Evolutionary conservation across 2,113 vertebrate species (phyloP).

Genomic region (Crotalus tigris): DNA sequence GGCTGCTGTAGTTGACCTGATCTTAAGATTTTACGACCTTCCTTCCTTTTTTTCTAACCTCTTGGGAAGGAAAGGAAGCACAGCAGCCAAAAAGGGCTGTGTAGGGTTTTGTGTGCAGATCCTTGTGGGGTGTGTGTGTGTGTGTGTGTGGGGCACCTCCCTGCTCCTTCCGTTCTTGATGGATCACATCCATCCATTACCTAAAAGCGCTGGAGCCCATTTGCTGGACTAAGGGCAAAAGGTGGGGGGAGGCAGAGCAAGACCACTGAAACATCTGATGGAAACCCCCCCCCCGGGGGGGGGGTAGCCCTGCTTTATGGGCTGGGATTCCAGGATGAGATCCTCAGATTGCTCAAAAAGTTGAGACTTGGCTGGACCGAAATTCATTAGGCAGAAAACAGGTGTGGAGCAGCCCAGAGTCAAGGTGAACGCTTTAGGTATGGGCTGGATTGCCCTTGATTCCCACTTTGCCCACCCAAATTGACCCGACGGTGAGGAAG

Average conservation of each 20-base stretch:
- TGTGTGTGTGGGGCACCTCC: background rate
- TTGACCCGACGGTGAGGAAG: background rate
- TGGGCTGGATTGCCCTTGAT: rapidly evolving
- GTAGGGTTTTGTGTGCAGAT: background rate
- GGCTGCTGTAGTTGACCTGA: constrained; percentile 41
- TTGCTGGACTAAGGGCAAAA: background rate
- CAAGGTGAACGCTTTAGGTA: background rate
- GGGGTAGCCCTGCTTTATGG: background rate
- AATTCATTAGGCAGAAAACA: background rate
- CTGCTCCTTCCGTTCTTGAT: background rate
- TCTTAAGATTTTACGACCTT: background rate
- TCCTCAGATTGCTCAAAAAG: background rate
- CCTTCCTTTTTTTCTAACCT: background rate
- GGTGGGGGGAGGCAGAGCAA: rapidly evolving
- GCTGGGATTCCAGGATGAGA: too few relatives aligned
- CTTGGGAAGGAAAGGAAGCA: background rate
- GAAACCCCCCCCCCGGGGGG: background rate
- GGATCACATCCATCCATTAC: background rate
- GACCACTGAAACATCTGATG: background rate
- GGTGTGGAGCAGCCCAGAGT: background rate
- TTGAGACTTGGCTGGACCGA: background rate
- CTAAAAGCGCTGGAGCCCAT: background rate
- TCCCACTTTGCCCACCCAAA: constrained; percentile 5
- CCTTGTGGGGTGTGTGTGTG: background rate
- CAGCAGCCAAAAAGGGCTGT: constrained; percentile 2